These are phyloP conservation scores for Poeciliopsis infans DNA, from an alignment of 2,797 vertebrate species.

Conservation along the genomic window DNA sequence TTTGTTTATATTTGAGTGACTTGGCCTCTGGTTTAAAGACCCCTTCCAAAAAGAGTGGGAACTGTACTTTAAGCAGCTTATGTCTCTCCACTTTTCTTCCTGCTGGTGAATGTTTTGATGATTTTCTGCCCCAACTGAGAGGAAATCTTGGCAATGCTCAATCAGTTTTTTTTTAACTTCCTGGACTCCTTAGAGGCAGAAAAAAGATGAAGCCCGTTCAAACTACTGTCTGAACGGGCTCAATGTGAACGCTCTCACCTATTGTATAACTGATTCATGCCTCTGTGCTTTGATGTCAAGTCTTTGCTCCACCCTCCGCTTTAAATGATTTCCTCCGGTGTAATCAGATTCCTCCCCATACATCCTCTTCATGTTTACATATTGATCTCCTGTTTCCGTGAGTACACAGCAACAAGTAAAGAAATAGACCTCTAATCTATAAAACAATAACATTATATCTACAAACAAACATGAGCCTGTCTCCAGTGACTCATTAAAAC, in stretches of 20 bases:
- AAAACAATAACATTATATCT: constrained; percentile 42
- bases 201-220: constrained; percentile 22
- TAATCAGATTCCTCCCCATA: constrained; percentile 64
- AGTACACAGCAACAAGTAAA: constrained; percentile 19
- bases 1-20: constrained; percentile 76
- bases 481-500: constrained; percentile 17
- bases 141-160: constrained; percentile 48
- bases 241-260: constrained; percentile 5
- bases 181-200: constrained; percentile 24
- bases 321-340: constrained; percentile 58
- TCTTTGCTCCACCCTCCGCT: constrained; percentile 29
- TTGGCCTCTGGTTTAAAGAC: constrained; percentile 60
- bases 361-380: constrained; percentile 72
- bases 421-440: constrained; percentile 28
- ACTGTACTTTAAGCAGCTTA: constrained; percentile 71
- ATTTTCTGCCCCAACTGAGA: constrained; percentile 65
- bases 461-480: constrained; percentile 10
- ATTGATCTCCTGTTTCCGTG: constrained; percentile 51
- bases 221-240: constrained; percentile 25
- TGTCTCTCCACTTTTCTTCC: constrained; percentile 61
- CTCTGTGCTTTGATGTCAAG: constrained; percentile 42
- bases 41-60: constrained; percentile 58
- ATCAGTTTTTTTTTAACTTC: constrained; percentile 26
- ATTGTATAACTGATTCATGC: constrained; percentile 4
- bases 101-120: constrained; percentile 56